Base-by-base conservation (phyloP, 2,797 vertebrate genomes). In the Pangasius macronema region DNA sequence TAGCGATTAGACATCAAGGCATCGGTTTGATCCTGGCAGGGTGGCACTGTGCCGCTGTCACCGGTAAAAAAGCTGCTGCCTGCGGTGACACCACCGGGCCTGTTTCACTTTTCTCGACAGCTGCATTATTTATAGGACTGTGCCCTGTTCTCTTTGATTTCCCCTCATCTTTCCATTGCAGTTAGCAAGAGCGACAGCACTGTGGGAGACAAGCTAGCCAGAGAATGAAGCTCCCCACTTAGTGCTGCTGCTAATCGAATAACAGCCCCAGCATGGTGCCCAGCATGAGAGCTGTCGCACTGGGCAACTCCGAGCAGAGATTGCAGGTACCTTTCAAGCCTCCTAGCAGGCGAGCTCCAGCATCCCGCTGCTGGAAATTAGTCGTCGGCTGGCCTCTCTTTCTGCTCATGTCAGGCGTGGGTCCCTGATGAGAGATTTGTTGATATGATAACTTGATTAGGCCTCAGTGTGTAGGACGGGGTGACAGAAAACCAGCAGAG, bases 281-380 rank as follows among this genome's bases (percentile, higher is more conserved):
- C 94, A 94, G 96, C 94, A 91, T 96, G 96, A 94, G 95, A 85
- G 92, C 88, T 84, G 92, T 95, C 96, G 91, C 96, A 95, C 96
- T 93, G 57, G 91, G 94, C 86, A 94, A 96, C 95, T 96, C 27
- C 91, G 92, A 93, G 92, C 91, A 87, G 92, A 94, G 96, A 96
- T 95, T 95, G 94, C 97, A 97, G 97, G 96, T 97, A 96, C 96
- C 96, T 97, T 97, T 98, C 94, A 97, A 95, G 93, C 93, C 18
- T 91, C 95, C 94, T 95, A 3, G 63, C 96, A 94, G 96, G 96
- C 95, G 90, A 91, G 92, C 94, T 92, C 93, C 93, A 94, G 93
- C 91, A 51, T 93, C 95, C 94, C 89, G 95, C 96, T 95, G 96
- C 94, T 96, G 89, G 90, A 96, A 96, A 96, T 96, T 96, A 96